A percentile compares a stretch with the other conserved stretches of the same genome.
These are phyloP conservation scores for Buathra laborator DNA, from an alignment of 2,888 invertebrate genomes.

Conservation along the genomic window DNA sequence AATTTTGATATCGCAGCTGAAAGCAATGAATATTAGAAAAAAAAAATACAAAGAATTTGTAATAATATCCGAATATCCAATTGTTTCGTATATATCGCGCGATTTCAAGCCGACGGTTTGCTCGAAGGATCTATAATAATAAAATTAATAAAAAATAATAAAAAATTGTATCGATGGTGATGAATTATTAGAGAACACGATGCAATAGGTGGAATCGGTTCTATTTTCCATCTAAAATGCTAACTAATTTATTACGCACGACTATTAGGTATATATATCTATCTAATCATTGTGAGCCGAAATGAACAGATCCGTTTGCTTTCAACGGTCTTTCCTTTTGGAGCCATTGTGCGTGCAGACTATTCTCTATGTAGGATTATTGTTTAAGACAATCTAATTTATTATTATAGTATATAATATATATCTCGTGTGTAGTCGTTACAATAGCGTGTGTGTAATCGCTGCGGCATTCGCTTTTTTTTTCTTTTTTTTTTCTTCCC, in stretches of 20 bases:
- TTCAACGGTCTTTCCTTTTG: slow-evolving; percentile 42
- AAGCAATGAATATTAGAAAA: neutral
- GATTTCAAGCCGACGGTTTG: neutral
- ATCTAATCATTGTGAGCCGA: slow-evolving; percentile 61
- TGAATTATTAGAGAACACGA: slow-evolving; percentile 55
- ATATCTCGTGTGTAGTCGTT: slow-evolving; percentile 43
- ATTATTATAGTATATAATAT: slow-evolving; percentile 18
- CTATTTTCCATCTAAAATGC: slow-evolving; percentile 49
- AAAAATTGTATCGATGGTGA: slow-evolving; percentile 41
- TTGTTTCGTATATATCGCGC: neutral
- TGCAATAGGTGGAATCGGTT: slow-evolving; percentile 57
- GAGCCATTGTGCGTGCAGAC: slow-evolving; percentile 68
- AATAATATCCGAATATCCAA: neutral
- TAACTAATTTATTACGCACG: slow-evolving; percentile 61
- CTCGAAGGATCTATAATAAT: neutral
- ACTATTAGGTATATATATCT: slow-evolving; percentile 42
- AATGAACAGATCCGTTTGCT: slow-evolving; percentile 33
- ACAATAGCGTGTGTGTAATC: slow-evolving; percentile 48
- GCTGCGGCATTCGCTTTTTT: slow-evolving; percentile 56
- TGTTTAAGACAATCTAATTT: slow-evolving; percentile 41
- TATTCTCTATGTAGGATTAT: slow-evolving; percentile 60
- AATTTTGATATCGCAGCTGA: slow-evolving; percentile 19
- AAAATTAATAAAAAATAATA: neutral
- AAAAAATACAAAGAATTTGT: no score
- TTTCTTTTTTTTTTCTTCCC: slow-evolving; percentile 1